Evolutionary conservation across 2,113 vertebrate species (phyloP).

Genomic region (Phaethon lepturus): DNA sequence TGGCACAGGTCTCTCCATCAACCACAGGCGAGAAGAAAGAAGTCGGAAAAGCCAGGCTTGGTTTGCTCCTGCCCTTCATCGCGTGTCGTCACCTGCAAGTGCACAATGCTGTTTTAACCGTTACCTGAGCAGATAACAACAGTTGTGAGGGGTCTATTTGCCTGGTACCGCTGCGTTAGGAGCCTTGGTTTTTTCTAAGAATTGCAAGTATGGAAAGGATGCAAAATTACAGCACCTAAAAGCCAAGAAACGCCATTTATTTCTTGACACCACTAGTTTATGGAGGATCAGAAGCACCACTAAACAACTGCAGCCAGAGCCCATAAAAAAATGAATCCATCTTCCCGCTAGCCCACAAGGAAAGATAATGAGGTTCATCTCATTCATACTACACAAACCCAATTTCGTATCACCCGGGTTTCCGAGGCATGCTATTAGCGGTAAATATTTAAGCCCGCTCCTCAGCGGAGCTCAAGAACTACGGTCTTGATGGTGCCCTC

Average conservation of each 20-base stretch:
- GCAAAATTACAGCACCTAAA: rapidly evolving
- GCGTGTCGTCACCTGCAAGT: background rate
- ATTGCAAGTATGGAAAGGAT: background rate
- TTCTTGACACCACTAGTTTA: background rate
- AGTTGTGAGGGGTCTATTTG: rapidly evolving
- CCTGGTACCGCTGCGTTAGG: background rate
- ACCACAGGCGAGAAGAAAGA: background rate
- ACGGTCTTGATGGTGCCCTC: rapidly evolving
- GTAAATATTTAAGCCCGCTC: rapidly evolving
- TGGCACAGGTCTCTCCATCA: background rate
- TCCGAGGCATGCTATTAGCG: rapidly evolving
- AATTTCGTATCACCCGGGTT: rapidly evolving
- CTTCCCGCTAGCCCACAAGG: background rate
- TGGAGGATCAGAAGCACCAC: background rate
- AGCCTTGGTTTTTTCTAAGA: background rate
- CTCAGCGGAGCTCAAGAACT: rapidly evolving
- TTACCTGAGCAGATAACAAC: background rate
- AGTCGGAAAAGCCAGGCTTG: background rate
- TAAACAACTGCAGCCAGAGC: background rate
- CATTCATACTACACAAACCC: rapidly evolving
- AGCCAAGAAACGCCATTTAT: background rate
- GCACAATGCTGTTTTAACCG: background rate
- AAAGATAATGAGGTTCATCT: background rate
- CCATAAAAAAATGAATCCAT: background rate
- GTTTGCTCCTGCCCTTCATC: background rate